Evolutionary conservation across 2,797 vertebrate genomes (phyloP), one percentile per base, ranked within the genome.

Genomic region (Myotis myotis): DNA sequence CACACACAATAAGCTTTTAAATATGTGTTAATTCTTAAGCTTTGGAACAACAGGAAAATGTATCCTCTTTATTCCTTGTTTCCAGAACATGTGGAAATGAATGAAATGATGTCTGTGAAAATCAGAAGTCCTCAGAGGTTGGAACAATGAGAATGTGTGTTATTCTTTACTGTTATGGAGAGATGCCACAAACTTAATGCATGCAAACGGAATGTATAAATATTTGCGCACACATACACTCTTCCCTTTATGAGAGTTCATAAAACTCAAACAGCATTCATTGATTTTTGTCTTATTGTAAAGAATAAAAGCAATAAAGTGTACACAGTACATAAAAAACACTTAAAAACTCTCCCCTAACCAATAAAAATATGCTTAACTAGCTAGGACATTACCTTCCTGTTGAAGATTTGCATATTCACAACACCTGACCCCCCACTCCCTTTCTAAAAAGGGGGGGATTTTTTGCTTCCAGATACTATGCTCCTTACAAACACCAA

Each of bases 281-380:
- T 86, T 96, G 95, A 82, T 93, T 97, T 95, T 96, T 68, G 90
- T 96, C 94, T 94, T 96, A 12, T 70, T 92, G 33, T 47, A 22
- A 95, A 89, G 49, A 72, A 53, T 53, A 94, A 49, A 88, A 89
- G 84, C 84, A 93, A 80, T 94, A 93, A 51, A 95, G 75, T 41
- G 13, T 33, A 85, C 11, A n/a, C n/a, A 49, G 81, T 28, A n/a
- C 38, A 66, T 89, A 95, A 89, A 94, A 64, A 64, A 51, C 19
- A 15, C 85, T 95, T 88, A 75, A 89, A 95, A 80, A 19, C 6
- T 11, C 9, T 85, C 16, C 30, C 13, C n/a, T 30, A 33, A 49
- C 36, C 28, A 33, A 76, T 66, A 83, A 87, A 92, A 88, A 75
- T 44, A 53, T 76, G n/a, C 57, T 53, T 53, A 68, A 66, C 64